Conservation (phyloP, 2,113 vertebrate genomes). For the Bambusicola thoracicus region DNA sequence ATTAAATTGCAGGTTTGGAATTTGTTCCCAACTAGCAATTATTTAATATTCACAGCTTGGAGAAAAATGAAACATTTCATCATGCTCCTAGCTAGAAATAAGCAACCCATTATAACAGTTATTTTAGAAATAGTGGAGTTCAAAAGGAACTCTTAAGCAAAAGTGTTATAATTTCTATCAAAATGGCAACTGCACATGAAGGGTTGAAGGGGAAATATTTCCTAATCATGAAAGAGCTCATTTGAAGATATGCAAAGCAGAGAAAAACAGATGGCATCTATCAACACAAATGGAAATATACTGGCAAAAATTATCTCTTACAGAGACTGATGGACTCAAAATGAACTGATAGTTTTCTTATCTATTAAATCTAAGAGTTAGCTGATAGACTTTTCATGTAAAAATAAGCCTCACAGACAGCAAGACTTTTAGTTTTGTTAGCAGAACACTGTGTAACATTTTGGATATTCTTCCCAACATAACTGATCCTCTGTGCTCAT, state of each 20-base stretch:
- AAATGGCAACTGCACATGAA: not conserved
- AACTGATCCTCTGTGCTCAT: not conserved
- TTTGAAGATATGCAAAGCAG: not conserved
- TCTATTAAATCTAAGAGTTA: not conserved
- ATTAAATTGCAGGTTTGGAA: constrained; percentile 38
- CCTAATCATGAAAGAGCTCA: not conserved
- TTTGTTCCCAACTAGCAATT: constrained; percentile 28
- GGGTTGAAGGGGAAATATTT: not conserved
- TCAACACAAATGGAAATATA: constrained; percentile 46
- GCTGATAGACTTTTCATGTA: not conserved
- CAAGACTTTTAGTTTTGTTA: not conserved
- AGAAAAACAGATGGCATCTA: constrained; percentile 35
- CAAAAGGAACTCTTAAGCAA: constrained; percentile 1
- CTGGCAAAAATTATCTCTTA: constrained; percentile 31
- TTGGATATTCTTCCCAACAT: not conserved
- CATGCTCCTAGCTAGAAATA: constrained; percentile 32
- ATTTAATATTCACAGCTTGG: constrained; percentile 29
- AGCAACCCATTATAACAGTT: not conserved
- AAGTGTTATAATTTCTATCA: constrained; percentile 22
- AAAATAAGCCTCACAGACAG: not conserved
- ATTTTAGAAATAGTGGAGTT: not conserved
- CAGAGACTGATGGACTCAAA: not conserved
- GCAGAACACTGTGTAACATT: not conserved
- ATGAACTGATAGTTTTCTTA: not conserved
- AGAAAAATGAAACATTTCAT: constrained; percentile 42